Evolutionary conservation across 2,113 vertebrate species (phyloP), one percentile per base, ranked within the genome.

Genomic region (Zootoca vivipara): DNA sequence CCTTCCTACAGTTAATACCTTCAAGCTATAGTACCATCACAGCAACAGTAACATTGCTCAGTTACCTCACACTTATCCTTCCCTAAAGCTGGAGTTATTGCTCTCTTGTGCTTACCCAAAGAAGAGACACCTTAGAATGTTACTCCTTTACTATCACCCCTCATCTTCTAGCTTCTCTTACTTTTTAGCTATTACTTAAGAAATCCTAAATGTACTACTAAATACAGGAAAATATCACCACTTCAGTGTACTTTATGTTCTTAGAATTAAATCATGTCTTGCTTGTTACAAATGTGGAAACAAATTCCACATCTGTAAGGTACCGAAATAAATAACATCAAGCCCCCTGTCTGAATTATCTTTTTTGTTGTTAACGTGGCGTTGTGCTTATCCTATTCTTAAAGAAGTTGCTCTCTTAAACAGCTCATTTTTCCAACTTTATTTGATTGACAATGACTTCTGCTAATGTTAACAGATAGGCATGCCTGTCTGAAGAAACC

Each of bases 361-460:
- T 30, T 94, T 93, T 92, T 94, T 90, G 92, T 89, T 92, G 87
- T 92, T 93, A 94, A 89, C 88, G 89, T 93, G 93, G 90, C 92
- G 78, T 92, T 93, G 94, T 91, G 91, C 84, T 93, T 93, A 85
- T 90, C 73, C 78, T 93, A 93, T 90, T 92, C 95, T 95, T 95
- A 94, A 95, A 96, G 94, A 96, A 96, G 94, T 94, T 96, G 94
- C 90, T 94, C 95, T 96, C 96, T 96, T 96, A 95, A 97, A 96
- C 95, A 94, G 90, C 80, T 52, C 93, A 94, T 94, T 95, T 91
- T 93, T 83, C 96, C 30, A 96, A 87, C 93, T 97, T 97, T 97
- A 97, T 78, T 95, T 83, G 94, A 95, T 87, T 90, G 93, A 95
- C 95, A 96, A 89, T 78, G 94, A 95, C 94, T 96, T 22, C 86